These are phyloP conservation scores for Tribolium freemani DNA, from an alignment of 2,888 invertebrate species.

Conservation along the genomic window DNA sequence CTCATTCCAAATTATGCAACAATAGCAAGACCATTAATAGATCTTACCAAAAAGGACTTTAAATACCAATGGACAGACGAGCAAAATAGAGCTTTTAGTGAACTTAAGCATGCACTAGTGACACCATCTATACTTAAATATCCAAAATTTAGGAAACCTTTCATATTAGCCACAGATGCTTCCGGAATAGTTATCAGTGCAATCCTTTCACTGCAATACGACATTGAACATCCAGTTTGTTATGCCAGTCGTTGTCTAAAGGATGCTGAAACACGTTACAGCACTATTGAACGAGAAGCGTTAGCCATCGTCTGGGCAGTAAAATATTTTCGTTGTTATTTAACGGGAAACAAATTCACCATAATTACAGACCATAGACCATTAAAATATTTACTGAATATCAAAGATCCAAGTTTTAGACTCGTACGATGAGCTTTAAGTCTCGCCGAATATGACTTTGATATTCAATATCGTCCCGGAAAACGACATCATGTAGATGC, in stretches of 20 bases:
- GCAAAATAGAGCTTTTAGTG: conserved; percentile 17
- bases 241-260: conserved; percentile 22
- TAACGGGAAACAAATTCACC: too few relatives aligned
- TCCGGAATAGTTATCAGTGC: conserved; percentile 11
- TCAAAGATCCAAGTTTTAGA: conserved; percentile 35
- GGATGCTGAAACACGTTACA: conserved; percentile 39
- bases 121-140: conserved; percentile 15
- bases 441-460: conserved; percentile 34
- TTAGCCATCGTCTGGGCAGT: too few relatives aligned
- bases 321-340: too few relatives aligned
- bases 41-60: conserved; percentile 30
- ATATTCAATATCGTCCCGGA: too few relatives aligned
- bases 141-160: conserved; percentile 25
- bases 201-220: background rate
- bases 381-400: conserved; percentile 32
- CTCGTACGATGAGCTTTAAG: conserved; percentile 38
- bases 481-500: conserved; percentile 26
- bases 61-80: conserved; percentile 18
- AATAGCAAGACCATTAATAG: conserved; percentile 2
- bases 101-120: conserved; percentile 36
- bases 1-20: conserved; percentile 18
- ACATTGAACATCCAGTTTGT: conserved; percentile 4
- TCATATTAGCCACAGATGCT: conserved; percentile 36
- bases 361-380: conserved; percentile 42
- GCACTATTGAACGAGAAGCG: too few relatives aligned